Evolutionary conservation across 35 echinoderm and acorn worm species (phyloP), one percentile per base, ranked within the genome.

Genomic region (Amphiura filiformis): DNA sequence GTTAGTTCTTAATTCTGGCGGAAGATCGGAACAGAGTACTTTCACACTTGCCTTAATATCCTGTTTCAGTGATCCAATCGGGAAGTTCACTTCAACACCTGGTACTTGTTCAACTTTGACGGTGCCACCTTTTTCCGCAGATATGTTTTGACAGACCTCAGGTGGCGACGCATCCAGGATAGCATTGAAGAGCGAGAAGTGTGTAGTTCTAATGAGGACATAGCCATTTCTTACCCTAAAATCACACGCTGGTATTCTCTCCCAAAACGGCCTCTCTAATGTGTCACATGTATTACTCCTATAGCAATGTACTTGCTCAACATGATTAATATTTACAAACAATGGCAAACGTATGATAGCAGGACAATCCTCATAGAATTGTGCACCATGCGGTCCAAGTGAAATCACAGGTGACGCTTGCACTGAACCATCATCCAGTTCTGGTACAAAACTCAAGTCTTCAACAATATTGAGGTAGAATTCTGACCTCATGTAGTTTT

Each of bases 111-210:
- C 87, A 0, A 98, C 89, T 33, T 89, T 84, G 20, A 98, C 61
- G 35, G 39, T 32, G 0, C 92, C 96, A 65, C 96, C 96, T 76
- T 84, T 82, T 36, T 94, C 79, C 7, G 87, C 39, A n/a, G 52
- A 81, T 0, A 98, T 88, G 42, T 79, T 49, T 84, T 61, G 87
- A 32, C 40, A 90, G 56, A 93, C 94, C 38, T 56, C 41, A 33
- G 91, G 87, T 2, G 90, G 82, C 14, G 87, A 82, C 52, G 83
- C 78, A 47, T 90, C 88, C 22, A 97, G 39, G 28, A 97, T 78
- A 32, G 80, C 96, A 26, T 89, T 90, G 76, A 94, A 98, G 31
- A 98, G 80, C 0, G 92, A 98, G 42, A 98, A 89, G 82, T 98
- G 96, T 13, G 37, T 82, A 26, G 89, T 94, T 79, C 80, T 90